A percentile compares a stretch with the other conserved stretches of the same genome.
These are phyloP conservation scores for Taenaris catops DNA, from an alignment of 2,888 invertebrate genomes.

Conservation along the genomic window DNA sequence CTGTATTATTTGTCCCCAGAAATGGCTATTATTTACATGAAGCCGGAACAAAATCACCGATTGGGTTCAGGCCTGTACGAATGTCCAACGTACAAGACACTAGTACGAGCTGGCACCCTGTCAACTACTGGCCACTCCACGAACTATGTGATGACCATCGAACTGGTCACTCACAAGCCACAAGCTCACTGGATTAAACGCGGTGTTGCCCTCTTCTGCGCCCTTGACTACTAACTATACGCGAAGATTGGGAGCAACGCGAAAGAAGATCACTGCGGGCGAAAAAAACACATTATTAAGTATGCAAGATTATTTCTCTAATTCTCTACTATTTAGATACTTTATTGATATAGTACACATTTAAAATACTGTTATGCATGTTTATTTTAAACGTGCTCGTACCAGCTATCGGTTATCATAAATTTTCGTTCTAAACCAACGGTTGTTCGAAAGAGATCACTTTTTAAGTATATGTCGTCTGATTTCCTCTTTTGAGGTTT, in stretches of 20 bases:
- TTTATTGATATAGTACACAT: too few species aligned
- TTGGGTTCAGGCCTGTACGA: conserved; percentile 76
- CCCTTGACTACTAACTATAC: conserved; percentile 67
- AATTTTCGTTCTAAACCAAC: too few species aligned
- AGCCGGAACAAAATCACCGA: conserved; percentile 82
- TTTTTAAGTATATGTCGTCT: too few species aligned
- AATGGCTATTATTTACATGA: conserved; percentile 85
- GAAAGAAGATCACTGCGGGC: background rate
- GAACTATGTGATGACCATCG: conserved; percentile 89
- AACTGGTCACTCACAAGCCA: conserved; percentile 81
- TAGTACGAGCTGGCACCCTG: conserved; percentile 85
- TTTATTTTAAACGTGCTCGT: background rate
- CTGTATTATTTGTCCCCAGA: conserved; percentile 49
- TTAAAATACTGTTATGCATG: too few species aligned
- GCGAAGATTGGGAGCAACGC: background rate
- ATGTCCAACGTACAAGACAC: conserved; percentile 89
- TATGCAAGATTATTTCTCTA: too few species aligned
- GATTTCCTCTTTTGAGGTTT: too few species aligned
- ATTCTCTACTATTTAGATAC: too few species aligned
- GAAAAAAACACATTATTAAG: too few species aligned
- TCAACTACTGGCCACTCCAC: conserved; percentile 92
- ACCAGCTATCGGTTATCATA: too few species aligned
- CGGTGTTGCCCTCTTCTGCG: conserved; percentile 88
- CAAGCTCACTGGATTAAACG: conserved; percentile 88
- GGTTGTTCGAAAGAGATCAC: too few species aligned